phyloP scores from a whole-genome alignment of 2,797 vertebrate genomes.

The Austrolebias charrua region DNA sequence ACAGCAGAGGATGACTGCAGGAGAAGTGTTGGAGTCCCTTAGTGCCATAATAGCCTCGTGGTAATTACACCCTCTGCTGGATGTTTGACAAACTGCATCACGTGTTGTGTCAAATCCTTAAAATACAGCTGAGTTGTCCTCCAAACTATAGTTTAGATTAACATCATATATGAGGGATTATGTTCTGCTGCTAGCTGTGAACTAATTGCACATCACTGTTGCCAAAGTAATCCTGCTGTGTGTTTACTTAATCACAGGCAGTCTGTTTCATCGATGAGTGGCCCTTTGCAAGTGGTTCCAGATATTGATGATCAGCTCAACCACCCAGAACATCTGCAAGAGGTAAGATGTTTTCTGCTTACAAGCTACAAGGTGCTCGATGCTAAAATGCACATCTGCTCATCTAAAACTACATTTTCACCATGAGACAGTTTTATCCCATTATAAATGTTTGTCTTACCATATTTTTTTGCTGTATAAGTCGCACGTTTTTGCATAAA shows the following conservation, averaged over 20 bases:
- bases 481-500: too few relatives aligned
- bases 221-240: not conserved
- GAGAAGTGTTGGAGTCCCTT: slow-evolving; percentile 94
- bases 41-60: slow-evolving; percentile 95
- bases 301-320: slow-evolving; percentile 97
- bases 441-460: too few relatives aligned
- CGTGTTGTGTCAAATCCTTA: not conserved
- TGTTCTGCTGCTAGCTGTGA: too few relatives aligned
- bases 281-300: slow-evolving; percentile 96
- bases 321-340: slow-evolving; percentile 89
- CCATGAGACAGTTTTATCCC: too few relatives aligned
- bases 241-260: slow-evolving; percentile 81
- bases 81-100: not conserved
- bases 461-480: too few relatives aligned
- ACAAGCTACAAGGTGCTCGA: not conserved
- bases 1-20: slow-evolving; percentile 92
- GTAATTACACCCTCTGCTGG: slow-evolving; percentile 77
- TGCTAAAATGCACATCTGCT: not conserved
- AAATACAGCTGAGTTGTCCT: too few relatives aligned
- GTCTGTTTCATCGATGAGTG: slow-evolving; percentile 92
- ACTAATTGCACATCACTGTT: not conserved
- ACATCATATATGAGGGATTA: too few relatives aligned
- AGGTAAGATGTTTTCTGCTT: slow-evolving; percentile 75
- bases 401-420: not conserved
- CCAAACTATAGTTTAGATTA: not conserved